Conservation (phyloP, 2,888 invertebrate species). For the Agonum fuliginosum region DNA sequence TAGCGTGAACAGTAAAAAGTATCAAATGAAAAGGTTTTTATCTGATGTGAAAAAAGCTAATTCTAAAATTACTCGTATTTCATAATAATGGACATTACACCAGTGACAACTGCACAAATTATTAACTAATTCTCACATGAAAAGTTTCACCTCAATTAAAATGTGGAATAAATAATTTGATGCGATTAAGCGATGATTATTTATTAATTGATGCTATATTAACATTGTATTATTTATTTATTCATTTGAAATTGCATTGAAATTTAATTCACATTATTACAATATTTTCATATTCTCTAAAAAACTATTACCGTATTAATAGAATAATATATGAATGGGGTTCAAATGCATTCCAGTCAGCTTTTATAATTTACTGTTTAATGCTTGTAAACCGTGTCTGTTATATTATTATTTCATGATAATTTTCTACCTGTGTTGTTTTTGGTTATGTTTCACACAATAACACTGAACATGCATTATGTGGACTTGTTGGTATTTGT, state of each 20-base stretch:
- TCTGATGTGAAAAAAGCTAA: conserved; percentile 23
- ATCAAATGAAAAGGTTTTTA: conserved; percentile 28
- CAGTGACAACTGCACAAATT: conserved; percentile 11
- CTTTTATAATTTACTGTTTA: conserved; percentile 1
- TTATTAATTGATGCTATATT: conserved; percentile 19
- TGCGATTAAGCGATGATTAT: neutral
- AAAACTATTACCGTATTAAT: conserved; percentile 29
- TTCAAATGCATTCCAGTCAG: neutral
- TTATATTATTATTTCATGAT: conserved; percentile 16
- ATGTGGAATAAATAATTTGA: neutral
- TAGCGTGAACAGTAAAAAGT: conserved; percentile 43
- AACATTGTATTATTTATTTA: neutral
- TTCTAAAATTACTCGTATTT: conserved; percentile 40
- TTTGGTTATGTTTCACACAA: neutral
- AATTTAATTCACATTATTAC: conserved; percentile 1
- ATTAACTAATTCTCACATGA: conserved; percentile 5
- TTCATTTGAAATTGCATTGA: neutral
- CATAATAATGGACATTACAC: conserved; percentile 31
- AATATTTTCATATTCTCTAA: neutral
- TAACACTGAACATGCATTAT: neutral
- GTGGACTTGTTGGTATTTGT: neutral
- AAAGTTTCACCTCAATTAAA: neutral
- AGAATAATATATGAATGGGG: conserved; percentile 22
- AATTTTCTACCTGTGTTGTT: neutral
- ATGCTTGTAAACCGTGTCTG: conserved; percentile 6